Evolutionary conservation across 2,797 vertebrate genomes (phyloP).

Genomic region (Ibycter americanus): DNA sequence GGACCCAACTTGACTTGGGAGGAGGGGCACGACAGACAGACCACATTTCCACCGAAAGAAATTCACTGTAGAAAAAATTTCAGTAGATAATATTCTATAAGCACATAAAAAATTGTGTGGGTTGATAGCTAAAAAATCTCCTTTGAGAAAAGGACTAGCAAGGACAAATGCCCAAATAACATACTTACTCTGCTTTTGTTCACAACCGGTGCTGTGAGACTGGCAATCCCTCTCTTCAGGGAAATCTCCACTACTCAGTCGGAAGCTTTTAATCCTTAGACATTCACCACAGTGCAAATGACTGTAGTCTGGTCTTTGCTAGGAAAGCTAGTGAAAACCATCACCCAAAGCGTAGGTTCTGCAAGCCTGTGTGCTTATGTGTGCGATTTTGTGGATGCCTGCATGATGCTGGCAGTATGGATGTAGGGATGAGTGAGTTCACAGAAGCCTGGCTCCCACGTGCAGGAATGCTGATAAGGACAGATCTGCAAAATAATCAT

Average conservation of each 20-base stretch:
- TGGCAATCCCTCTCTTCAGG: background rate
- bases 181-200: background rate
- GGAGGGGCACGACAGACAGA: background rate
- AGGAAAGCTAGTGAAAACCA: background rate
- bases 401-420: accelerated
- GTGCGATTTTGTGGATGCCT: background rate
- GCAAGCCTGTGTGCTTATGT: background rate
- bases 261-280: background rate
- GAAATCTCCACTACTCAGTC: background rate
- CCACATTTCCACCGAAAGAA: background rate
- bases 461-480: background rate
- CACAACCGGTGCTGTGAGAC: background rate
- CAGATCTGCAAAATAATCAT: background rate
- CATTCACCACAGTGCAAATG: accelerated
- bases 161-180: background rate
- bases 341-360: background rate
- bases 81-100: background rate
- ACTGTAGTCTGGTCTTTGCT: background rate
- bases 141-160: background rate
- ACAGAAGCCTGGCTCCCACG: background rate
- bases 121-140: background rate
- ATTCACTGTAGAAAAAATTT: background rate
- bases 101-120: accelerated
- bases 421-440: background rate
- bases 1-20: background rate